Evolutionary conservation across 2,888 invertebrate genomes (phyloP), one percentile per base, ranked within the genome.

Genomic region (Morpho deidamia): DNA sequence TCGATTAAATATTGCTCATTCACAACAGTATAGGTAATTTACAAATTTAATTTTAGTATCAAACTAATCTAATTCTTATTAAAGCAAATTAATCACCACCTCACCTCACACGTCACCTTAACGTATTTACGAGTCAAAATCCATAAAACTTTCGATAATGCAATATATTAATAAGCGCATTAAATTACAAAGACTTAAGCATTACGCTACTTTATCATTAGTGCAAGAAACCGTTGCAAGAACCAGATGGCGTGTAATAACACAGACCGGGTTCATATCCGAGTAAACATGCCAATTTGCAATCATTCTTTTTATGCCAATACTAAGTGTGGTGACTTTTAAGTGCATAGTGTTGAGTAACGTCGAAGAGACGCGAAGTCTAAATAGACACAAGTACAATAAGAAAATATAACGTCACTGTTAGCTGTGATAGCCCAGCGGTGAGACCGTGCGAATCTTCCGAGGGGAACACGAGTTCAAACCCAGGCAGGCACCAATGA

Each of bases 241-340:
- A 57, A 52, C 61, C 61, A 62, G 62, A 61, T 62, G 62, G 61
- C 59, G 55, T 52, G 57, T 62, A 65, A 65, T 65, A 61, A 65
- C 61, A 62, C 58, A 60, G 62, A 45, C 33, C 58, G 55, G 51
- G 53, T 58, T 56, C 54, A 51, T 53, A 55, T 54, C 48, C 56
- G 44, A 59, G 58, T 58, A 59, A 59, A 63, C 58, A 63, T 61
- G 52, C 58, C 64, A 61, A 57, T 64, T 62, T 62, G 58, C 55
- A 59, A 56, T 58, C 60, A 59, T 61, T 60, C 54, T 63, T 59
- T 62, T 65, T 63, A 60, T 58, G 56, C 49, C 51, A 56, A 62
- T 56, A 57, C 56, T 59, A 57, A 59, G 51, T 39, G 56, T 47
- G 58, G 61, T 52, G 49, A 47, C 42, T 53, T 53, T 45, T 53